Percentiles rank a stretch among this genome's conserved stretches.
These are phyloP conservation scores for Caenorhabditis angaria DNA, from an alignment of 2,888 invertebrate genomes.

Conservation along the genomic window DNA sequence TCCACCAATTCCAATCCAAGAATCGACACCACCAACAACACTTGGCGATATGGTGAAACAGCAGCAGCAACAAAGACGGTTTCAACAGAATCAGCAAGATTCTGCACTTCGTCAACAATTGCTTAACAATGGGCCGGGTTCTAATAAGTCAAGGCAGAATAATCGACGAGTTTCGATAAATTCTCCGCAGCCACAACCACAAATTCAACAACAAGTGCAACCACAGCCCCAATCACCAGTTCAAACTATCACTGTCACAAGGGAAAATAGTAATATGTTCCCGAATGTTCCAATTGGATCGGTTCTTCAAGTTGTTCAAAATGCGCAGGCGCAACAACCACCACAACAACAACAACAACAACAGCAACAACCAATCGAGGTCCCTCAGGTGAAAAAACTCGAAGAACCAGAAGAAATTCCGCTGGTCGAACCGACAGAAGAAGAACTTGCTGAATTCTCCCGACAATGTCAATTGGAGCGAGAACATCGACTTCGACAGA, in stretches of 20 bases:
- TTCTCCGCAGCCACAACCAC: not conserved
- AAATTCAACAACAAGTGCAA: not conserved
- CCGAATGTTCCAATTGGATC: conserved; percentile 7
- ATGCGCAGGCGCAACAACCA: conserved; percentile 2
- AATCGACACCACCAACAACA: conserved; percentile 4
- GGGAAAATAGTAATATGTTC: conserved; percentile 7
- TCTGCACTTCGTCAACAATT: not conserved
- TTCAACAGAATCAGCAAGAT: conserved; percentile 7
- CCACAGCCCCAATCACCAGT: not conserved
- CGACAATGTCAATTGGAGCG: not conserved
- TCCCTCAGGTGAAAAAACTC: not conserved
- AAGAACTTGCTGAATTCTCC: not conserved
- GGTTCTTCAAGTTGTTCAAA: conserved; percentile 1
- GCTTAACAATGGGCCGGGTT: too few relatives aligned
- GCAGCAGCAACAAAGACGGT: conserved; percentile 5
- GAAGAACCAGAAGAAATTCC: not conserved
- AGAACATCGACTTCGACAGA: not conserved
- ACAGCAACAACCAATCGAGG: not conserved
- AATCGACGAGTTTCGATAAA: not conserved
- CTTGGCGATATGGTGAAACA: conserved; percentile 6
- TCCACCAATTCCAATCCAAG: not conserved
- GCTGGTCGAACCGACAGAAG: conserved; percentile 4
- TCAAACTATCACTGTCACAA: conserved; percentile 1
- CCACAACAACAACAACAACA: not conserved
- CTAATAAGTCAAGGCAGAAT: not conserved